A percentile compares a stretch with the other conserved stretches of the same genome.
phyloP scores from a whole-genome alignment of 2,797 vertebrate species.

The Nyctibius grandis region DNA sequence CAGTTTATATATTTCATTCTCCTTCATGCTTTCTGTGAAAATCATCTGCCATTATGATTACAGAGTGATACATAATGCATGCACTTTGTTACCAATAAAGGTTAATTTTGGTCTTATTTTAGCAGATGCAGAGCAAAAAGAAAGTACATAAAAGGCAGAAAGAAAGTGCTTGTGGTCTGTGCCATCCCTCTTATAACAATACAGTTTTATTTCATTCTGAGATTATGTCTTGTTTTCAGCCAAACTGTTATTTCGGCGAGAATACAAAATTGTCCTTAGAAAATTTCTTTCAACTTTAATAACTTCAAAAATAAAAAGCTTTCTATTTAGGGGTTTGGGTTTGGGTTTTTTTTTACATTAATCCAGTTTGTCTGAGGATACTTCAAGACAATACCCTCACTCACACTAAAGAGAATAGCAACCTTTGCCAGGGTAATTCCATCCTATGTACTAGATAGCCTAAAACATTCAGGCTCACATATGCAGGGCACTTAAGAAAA shows the following conservation, averaged over 20 bases:
- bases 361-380: background rate
- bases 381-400: background rate
- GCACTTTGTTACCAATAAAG: background rate
- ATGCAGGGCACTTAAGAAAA: background rate
- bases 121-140: background rate
- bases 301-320: background rate
- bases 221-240: background rate
- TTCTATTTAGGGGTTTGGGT: background rate
- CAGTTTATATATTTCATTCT: background rate
- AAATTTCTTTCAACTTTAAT: background rate
- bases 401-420: background rate
- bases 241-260: background rate
- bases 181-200: background rate
- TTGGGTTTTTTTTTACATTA: background rate
- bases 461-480: background rate
- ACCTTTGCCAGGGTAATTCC: background rate
- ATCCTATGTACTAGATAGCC: background rate
- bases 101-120: background rate
- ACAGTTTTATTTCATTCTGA: background rate
- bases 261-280: background rate
- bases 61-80: background rate
- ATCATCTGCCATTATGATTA: background rate
- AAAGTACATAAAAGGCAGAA: background rate
- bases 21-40: background rate
- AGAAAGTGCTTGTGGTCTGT: background rate